Evolutionary conservation across 2,113 vertebrate genomes (phyloP).

Genomic region (Xiphorhynchus elegans): DNA sequence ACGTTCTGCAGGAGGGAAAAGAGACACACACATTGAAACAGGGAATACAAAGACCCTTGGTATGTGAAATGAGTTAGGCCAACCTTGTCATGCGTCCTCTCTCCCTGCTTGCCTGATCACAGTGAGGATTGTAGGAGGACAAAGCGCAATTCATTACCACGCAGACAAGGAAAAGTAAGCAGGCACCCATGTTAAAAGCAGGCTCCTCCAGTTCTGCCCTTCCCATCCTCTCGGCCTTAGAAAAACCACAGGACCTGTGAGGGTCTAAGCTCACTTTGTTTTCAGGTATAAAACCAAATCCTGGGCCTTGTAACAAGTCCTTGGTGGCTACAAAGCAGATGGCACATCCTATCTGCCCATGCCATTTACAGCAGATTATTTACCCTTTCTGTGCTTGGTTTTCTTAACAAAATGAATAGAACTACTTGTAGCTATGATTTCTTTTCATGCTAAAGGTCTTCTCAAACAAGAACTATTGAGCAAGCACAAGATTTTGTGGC

Average conservation of each 20-base stretch:
- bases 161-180: neutral
- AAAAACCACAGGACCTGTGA: fast-evolving
- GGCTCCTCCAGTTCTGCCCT: neutral
- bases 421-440: neutral
- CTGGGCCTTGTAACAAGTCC: neutral
- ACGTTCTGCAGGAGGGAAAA: neutral
- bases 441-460: neutral
- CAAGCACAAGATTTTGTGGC: neutral
- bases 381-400: neutral
- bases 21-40: neutral
- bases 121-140: neutral
- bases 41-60: neutral
- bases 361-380: neutral
- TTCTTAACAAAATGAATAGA: neutral
- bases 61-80: neutral
- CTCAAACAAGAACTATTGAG: neutral
- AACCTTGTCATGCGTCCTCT: neutral
- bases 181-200: neutral
- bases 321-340: neutral
- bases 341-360: too few relatives aligned
- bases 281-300: fast-evolving
- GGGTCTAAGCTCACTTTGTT: neutral
- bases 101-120: neutral
- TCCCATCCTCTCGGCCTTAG: neutral
- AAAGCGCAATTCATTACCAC: neutral